Conservation (phyloP, 2,888 invertebrate species). For the Drosophila monieri region DNA sequence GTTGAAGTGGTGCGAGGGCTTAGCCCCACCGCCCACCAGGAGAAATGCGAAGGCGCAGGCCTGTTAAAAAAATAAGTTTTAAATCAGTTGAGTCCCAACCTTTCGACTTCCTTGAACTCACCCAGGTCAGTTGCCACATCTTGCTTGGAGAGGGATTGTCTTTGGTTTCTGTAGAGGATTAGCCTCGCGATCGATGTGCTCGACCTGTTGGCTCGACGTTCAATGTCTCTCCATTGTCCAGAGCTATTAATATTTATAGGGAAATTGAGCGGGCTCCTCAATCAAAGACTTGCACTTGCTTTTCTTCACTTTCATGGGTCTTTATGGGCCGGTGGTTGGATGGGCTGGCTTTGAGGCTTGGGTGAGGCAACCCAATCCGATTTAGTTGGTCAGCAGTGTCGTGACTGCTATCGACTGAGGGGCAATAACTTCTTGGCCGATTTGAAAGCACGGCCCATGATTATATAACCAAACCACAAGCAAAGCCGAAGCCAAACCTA, state of each 20-base stretch:
- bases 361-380: slow-evolving; percentile 51
- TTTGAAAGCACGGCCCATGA: slow-evolving; percentile 37
- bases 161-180: slow-evolving; percentile 21
- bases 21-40: slow-evolving; percentile 43
- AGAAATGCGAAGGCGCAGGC: slow-evolving; percentile 49
- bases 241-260: slow-evolving; percentile 76
- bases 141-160: slow-evolving; percentile 37
- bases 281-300: slow-evolving; percentile 42
- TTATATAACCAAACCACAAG: slow-evolving; percentile 61
- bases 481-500: slow-evolving; percentile 7
- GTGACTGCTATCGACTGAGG: slow-evolving; percentile 62
- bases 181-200: slow-evolving; percentile 24
- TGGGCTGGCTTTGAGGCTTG: slow-evolving; percentile 10
- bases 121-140: slow-evolving; percentile 75
- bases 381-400: slow-evolving; percentile 52
- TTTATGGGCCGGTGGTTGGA: slow-evolving; percentile 8
- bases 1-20: slow-evolving; percentile 73
- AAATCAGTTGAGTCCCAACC: neutral
- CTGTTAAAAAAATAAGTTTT: slow-evolving; percentile 24
- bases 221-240: slow-evolving; percentile 70
- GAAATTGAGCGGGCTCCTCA: slow-evolving; percentile 28
- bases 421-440: slow-evolving; percentile 58
- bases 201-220: slow-evolving; percentile 37
- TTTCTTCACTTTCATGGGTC: slow-evolving; percentile 64
- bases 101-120: slow-evolving; percentile 46